Evolutionary conservation across 2,797 vertebrate species (phyloP).

Genomic region (Denticeps clupeoides): DNA sequence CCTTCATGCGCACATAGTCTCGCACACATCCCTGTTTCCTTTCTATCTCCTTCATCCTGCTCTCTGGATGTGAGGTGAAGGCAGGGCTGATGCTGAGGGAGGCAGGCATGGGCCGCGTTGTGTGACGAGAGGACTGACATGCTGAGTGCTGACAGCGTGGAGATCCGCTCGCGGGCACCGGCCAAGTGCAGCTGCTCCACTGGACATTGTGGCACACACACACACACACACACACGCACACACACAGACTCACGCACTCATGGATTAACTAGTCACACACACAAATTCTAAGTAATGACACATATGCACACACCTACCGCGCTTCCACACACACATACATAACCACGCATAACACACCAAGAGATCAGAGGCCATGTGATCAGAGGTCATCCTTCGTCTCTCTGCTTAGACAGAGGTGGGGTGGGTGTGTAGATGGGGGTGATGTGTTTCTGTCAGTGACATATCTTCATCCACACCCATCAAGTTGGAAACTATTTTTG

Average conservation of each 20-base stretch:
- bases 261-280: conserved; percentile 5
- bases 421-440: too few relatives aligned
- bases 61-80: background rate
- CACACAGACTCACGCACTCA: background rate
- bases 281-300: too few relatives aligned
- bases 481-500: conserved; percentile 48
- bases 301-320: too few relatives aligned
- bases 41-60: background rate
- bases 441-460: conserved; percentile 16
- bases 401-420: too few relatives aligned
- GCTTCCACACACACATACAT: too few relatives aligned
- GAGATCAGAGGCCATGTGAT: too few relatives aligned
- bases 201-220: conserved; percentile 24
- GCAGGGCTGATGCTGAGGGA: background rate
- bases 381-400: too few relatives aligned
- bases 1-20: conserved; percentile 4
- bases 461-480: conserved; percentile 46
- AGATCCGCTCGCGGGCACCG: conserved; percentile 37
- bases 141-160: conserved; percentile 48
- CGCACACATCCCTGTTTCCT: background rate
- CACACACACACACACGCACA: background rate
- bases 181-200: conserved; percentile 53
- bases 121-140: conserved; percentile 40
- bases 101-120: background rate
- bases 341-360: too few relatives aligned